Percentiles rank a stretch among this genome's conserved stretches.
phyloP scores from a whole-genome alignment of 2,113 vertebrate species.

The Ahaetulla prasina region DNA sequence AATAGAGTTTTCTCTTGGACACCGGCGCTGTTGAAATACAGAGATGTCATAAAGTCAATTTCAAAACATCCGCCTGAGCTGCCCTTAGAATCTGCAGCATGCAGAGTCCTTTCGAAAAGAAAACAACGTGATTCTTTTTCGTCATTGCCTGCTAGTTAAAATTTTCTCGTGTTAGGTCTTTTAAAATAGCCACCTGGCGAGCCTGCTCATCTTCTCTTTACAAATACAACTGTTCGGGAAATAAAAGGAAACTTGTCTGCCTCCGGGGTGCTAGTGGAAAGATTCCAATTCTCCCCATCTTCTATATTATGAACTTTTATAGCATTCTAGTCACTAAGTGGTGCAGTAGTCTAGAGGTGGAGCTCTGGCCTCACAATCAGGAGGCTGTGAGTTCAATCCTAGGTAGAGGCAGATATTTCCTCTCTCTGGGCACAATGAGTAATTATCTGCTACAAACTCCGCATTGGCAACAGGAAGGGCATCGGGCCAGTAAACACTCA shows the following conservation, averaged over 20 bases:
- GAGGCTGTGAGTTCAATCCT: too few relatives aligned
- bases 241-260: accelerated
- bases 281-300: conserved; percentile 31
- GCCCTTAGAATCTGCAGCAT: neutral
- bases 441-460: too few relatives aligned
- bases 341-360: too few relatives aligned
- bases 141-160: neutral
- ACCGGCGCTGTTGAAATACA: neutral
- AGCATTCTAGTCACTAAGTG: neutral
- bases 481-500: too few relatives aligned
- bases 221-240: neutral
- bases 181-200: neutral
- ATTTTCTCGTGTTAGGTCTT: neutral
- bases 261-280: neutral
- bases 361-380: too few relatives aligned
- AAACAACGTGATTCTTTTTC: neutral
- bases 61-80: neutral
- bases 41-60: neutral
- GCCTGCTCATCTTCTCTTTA: accelerated
- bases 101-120: neutral
- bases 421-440: too few relatives aligned
- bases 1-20: neutral
- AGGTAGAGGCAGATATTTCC: too few relatives aligned
- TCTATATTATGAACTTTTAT: conserved; percentile 44
- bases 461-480: too few relatives aligned